Conservation (phyloP, 2,888 invertebrate genomes). For the Trissolcus brochymenae region DNA sequence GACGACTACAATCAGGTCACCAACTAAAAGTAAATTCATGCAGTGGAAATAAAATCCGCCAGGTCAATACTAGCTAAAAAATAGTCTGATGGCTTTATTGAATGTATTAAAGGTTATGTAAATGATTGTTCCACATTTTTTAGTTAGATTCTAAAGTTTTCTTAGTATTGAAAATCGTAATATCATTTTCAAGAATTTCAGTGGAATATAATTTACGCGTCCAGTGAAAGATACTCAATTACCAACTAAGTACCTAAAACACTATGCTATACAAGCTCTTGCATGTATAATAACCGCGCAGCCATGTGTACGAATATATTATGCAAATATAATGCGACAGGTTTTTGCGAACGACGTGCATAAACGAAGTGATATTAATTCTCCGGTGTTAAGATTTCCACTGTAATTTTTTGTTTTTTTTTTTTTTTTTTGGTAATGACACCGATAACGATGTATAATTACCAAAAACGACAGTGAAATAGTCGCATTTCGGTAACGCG, state of each 20-base stretch:
- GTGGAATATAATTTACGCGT: slow-evolving; percentile 17
- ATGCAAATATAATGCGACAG: slow-evolving; percentile 25
- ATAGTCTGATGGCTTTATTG: too few relatives aligned
- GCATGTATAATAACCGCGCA: slow-evolving; percentile 22
- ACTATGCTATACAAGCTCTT: slow-evolving; percentile 28
- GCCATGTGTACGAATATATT: slow-evolving; percentile 26
- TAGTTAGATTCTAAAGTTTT: not conserved
- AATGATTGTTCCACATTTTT: too few relatives aligned
- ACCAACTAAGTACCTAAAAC: slow-evolving; percentile 29
- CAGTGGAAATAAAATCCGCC: too few relatives aligned
- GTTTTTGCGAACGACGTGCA: slow-evolving; percentile 14
- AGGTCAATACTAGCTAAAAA: too few relatives aligned
- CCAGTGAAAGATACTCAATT: slow-evolving; percentile 33
- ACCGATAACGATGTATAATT: too few relatives aligned
- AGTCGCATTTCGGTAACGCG: too few relatives aligned
- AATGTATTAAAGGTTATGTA: too few relatives aligned
- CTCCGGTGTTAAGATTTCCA: not conserved
- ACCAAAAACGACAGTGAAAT: too few relatives aligned
- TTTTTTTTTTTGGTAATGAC: too few relatives aligned
- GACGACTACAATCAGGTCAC: slow-evolving; percentile 12
- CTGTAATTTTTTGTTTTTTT: too few relatives aligned
- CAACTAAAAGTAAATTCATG: not conserved
- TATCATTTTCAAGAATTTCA: slow-evolving; percentile 11
- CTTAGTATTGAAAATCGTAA: slow-evolving; percentile 17
- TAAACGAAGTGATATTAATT: slow-evolving; percentile 17